Conservation (phyloP, 2,888 invertebrate genomes). For the Leucoma salicis region DNA sequence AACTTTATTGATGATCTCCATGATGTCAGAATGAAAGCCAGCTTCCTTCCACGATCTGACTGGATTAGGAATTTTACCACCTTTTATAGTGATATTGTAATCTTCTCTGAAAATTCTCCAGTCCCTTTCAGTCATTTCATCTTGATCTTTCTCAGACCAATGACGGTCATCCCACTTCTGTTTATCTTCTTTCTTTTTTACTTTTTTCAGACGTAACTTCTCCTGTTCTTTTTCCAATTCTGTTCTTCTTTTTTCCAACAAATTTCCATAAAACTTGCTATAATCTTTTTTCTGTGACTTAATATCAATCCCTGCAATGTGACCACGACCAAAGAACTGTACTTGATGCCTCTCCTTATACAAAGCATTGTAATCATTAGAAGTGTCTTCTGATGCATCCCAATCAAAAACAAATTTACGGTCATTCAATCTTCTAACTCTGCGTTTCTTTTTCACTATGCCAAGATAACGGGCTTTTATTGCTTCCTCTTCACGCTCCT, state of each 20-base stretch:
- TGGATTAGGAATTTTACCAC: slow-evolving; percentile 98
- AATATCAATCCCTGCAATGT: slow-evolving; percentile 98
- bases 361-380: slow-evolving; percentile 97
- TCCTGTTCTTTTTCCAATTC: slow-evolving; percentile 98
- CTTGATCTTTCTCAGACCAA: slow-evolving; percentile 97
- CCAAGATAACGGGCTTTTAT: slow-evolving; percentile 98
- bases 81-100: slow-evolving; percentile 99
- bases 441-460: slow-evolving; percentile 94
- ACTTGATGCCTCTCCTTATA: slow-evolving; percentile 99
- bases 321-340: slow-evolving; percentile 98
- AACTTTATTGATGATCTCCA: slow-evolving; percentile 96
- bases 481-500: slow-evolving; percentile 96
- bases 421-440: slow-evolving; percentile 97
- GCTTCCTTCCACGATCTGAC: slow-evolving; percentile 98
- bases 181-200: slow-evolving; percentile 97
- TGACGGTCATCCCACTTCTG: slow-evolving; percentile 99
- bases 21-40: slow-evolving; percentile 92
- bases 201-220: slow-evolving; percentile 94
- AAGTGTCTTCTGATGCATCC: slow-evolving; percentile 99
- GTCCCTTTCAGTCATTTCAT: slow-evolving; percentile 99
- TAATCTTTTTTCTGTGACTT: slow-evolving; percentile 97
- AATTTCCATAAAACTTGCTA: slow-evolving; percentile 97
- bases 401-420: slow-evolving; percentile 99
- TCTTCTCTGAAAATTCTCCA: slow-evolving; percentile 99
- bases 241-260: slow-evolving; percentile 96